Conservation (phyloP, 2,797 vertebrate species). For the Luscinia megarhynchos region DNA sequence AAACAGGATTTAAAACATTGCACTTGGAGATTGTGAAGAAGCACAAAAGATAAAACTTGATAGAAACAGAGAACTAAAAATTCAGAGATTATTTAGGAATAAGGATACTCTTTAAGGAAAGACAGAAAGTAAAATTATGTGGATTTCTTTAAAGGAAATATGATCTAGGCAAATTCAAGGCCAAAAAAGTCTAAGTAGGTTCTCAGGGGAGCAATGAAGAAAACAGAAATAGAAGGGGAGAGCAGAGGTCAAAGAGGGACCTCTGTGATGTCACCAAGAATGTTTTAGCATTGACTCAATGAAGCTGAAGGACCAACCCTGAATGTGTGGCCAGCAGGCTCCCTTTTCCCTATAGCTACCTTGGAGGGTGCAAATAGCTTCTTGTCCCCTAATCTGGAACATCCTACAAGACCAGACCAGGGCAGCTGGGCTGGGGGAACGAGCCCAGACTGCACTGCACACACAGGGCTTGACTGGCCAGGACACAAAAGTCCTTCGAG, state of each 20-base stretch:
- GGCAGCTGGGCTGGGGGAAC: fast-evolving
- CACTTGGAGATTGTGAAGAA: not conserved
- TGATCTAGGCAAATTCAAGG: not conserved
- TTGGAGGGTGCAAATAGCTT: not conserved
- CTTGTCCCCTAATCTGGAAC: not conserved
- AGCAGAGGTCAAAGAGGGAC: not conserved
- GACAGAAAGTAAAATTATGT: not conserved
- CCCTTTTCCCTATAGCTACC: not conserved
- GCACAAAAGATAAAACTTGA: not conserved
- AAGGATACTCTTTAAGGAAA: not conserved
- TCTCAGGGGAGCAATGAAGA: not conserved
- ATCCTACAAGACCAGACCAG: not conserved
- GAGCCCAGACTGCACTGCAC: fast-evolving
- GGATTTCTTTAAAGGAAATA: not conserved
- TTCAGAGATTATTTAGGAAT: not conserved
- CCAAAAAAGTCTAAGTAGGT: not conserved
- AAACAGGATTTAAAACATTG: not conserved
- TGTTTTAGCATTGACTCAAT: not conserved
- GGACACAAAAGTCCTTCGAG: slow-evolving; percentile 75
- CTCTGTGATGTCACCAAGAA: not conserved
- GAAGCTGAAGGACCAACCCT: fast-evolving
- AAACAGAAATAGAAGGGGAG: not conserved
- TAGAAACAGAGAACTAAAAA: not conserved
- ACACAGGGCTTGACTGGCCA: fast-evolving
- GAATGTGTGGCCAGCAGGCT: not conserved